Evolutionary conservation across 2,888 invertebrate genomes (phyloP), one percentile per base, ranked within the genome.

Genomic region (Heliconius ismenius): DNA sequence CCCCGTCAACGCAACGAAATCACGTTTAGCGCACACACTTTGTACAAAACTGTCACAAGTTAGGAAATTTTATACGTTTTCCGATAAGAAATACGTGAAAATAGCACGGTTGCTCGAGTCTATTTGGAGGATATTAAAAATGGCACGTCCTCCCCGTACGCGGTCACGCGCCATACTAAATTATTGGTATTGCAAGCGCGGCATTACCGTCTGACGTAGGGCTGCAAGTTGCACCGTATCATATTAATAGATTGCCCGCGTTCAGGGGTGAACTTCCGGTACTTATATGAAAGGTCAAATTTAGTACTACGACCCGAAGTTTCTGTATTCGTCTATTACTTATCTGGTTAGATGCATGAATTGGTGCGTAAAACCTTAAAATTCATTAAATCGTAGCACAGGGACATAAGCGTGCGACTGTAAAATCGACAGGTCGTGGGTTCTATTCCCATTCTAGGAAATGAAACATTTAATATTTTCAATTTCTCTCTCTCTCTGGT

Each of bases 151-250:
- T 81, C 77, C 81, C 81, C 80, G 84, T 83, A 86, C 89, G 89
- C 89, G 85, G 88, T 89, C 91, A 89, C 90, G 91, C 92, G 92
- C 88, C 85, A 81, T 86, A 93, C 93, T 93, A 89, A 92, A 90
- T 92, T 90, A 91, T 90, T 90, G 86, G 87, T 85, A 83, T 86
- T 82, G 85, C 86, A 82, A 86, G 84, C 85, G 88, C 87, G 83
- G 87, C 86, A 86, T 84, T 85, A 84, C 84, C 75, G 79, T 77
- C 88, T 84, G 88, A 75, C 76, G 69, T 76, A 78, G 79, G 78
- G 78, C 68, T 79, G 76, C 75, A 62, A 65, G 78, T 58, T 79
- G 76, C 75, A 62, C 62, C 75, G 63, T 9, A 54, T 65, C 69
- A 76, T 73, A 63, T 62, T 73, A 73, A 73, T 73, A 73, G 62